These are phyloP conservation scores for Scatophagus argus DNA, from an alignment of 2,113 vertebrate species.

Conservation along the genomic window DNA sequence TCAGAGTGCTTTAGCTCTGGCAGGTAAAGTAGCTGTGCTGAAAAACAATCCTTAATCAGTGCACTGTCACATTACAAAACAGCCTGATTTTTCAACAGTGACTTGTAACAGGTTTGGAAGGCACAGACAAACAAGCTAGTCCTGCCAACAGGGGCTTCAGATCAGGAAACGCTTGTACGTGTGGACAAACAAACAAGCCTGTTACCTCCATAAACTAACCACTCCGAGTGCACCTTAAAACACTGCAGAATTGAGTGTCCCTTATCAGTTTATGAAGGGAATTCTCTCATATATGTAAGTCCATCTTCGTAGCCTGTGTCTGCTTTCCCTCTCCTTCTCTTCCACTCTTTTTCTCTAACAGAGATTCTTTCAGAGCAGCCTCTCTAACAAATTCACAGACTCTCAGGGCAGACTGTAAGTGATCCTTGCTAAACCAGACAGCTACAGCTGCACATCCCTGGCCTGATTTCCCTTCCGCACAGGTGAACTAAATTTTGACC, in stretches of 20 bases:
- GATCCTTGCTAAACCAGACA: slow-evolving; percentile 53
- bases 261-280: slow-evolving; percentile 10
- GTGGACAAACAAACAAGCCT: not conserved
- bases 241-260: not conserved
- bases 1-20: not conserved
- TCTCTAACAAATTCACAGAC: slow-evolving; percentile 38
- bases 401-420: slow-evolving; percentile 10
- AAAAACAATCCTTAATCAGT: not conserved
- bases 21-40: too few relatives aligned
- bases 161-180: not conserved
- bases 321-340: slow-evolving; percentile 1
- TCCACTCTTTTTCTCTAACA: not conserved
- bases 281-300: not conserved
- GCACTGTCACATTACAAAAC: not conserved
- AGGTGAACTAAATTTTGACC: slow-evolving; percentile 55
- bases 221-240: not conserved
- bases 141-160: not conserved
- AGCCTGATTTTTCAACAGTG: not conserved
- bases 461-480: slow-evolving; percentile 51
- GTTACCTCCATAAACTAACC: not conserved
- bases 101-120: not conserved
- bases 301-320: not conserved
- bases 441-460: slow-evolving; percentile 48
- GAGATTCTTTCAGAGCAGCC: slow-evolving; percentile 7
- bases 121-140: not conserved